phyloP scores from a whole-genome alignment of 2,113 vertebrate species.

The Sebastes fasciatus region DNA sequence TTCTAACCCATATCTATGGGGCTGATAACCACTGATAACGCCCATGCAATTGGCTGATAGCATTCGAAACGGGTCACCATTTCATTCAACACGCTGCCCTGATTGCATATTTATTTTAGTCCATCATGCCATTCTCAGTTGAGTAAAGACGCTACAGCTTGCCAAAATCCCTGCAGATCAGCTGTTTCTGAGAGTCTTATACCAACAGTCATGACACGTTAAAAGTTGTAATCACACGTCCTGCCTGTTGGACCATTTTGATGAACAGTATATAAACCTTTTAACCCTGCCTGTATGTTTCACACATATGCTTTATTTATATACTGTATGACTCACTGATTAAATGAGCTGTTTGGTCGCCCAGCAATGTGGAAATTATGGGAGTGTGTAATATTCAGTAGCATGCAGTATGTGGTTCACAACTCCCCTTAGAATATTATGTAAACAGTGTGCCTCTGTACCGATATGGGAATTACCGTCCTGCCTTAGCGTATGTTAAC shows the following conservation, averaged over 20 bases:
- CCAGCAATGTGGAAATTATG: constrained; percentile 36
- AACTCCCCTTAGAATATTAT: constrained; percentile 53
- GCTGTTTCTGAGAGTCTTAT: background rate
- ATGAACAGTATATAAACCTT: constrained; percentile 21
- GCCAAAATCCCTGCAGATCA: constrained; percentile 18
- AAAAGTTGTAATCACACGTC: constrained; percentile 28
- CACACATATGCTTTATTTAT: constrained; percentile 60
- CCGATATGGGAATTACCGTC: constrained; percentile 59
- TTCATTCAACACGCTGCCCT: constrained; percentile 6
- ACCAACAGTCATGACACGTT: constrained; percentile 23
- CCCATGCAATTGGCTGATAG: too few relatives aligned
- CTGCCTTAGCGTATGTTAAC: constrained; percentile 55
- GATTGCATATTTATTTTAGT: constrained; percentile 10
- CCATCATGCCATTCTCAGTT: background rate
- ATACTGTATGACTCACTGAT: constrained; percentile 45
- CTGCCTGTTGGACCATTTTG: background rate
- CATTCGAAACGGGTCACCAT: background rate
- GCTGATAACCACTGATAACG: too few relatives aligned
- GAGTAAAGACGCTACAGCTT: background rate
- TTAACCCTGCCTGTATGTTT: constrained; percentile 40
- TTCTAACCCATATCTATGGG: too few relatives aligned
- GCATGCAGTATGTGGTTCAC: constrained; percentile 28
- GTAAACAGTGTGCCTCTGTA: constrained; percentile 55
- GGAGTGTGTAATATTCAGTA: constrained; percentile 33
- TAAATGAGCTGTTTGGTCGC: constrained; percentile 29